Evolutionary conservation across 30 jellyfish, hydroid and myxozoan genomes (phyloP), one percentile per base, ranked within the genome.

Genomic region (Sanderia malayensis): DNA sequence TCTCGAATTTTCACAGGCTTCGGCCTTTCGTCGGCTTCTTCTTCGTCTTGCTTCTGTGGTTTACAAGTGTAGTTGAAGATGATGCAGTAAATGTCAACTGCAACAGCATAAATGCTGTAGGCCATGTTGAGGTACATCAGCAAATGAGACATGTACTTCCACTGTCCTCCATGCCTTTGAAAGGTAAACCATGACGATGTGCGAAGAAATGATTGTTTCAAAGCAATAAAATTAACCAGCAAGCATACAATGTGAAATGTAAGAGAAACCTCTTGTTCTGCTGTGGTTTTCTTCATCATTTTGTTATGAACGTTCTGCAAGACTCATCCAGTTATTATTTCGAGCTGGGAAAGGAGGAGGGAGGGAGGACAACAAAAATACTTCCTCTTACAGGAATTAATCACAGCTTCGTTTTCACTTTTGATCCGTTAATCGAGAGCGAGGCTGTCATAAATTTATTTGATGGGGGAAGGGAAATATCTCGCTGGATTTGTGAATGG

Each of bases 281-380:
- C 88, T 1, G 88, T 76, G 46, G 88, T 76, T 58, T 52, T 76
- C 88, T 76, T 76, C 88, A 76, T 76, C 44, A 31, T 74, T 55
- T 21, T 37, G 10, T 37, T 37, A 6, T 37, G 52, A 37, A n/a
- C n/a, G n/a, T n/a, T n/a, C n/a, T n/a, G n/a, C n/a, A n/a, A n/a
- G n/a, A n/a, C n/a, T n/a, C n/a, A n/a, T n/a, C n/a, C n/a, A n/a
- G n/a, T n/a, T n/a, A n/a, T n/a, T n/a, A n/a, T n/a, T n/a, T n/a
- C n/a, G n/a, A n/a, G n/a, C n/a, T n/a, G n/a, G n/a, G n/a, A n/a
- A 45, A 45, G 17, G 58, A n/a, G n/a, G n/a, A n/a, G n/a, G n/a
- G n/a, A n/a, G n/a, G n/a, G n/a, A n/a, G n/a, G n/a, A n/a, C n/a
- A n/a, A n/a, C n/a, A n/a, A n/a, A n/a, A n/a, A n/a, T n/a, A n/a